These are phyloP conservation scores for Tachystola acroxantha DNA, from an alignment of 2,888 invertebrate genomes.

Conservation along the genomic window DNA sequence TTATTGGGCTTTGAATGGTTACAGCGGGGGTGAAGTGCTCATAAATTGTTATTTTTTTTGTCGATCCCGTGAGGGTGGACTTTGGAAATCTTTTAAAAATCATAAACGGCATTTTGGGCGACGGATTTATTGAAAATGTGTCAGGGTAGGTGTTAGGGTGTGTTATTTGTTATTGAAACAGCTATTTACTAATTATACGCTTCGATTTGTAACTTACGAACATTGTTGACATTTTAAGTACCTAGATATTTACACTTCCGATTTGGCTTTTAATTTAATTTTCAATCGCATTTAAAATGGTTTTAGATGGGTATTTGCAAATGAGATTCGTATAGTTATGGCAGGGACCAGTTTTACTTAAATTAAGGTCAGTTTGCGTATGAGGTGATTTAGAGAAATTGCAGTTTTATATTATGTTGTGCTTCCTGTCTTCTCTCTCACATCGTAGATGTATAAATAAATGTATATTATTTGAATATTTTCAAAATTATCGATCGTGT, in stretches of 20 bases:
- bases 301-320: no score
- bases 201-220: slow-evolving; percentile 23
- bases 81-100: slow-evolving; percentile 69
- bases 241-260: not conserved
- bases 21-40: slow-evolving; percentile 76
- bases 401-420: no score
- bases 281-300: not conserved
- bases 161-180: slow-evolving; percentile 33
- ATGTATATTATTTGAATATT: no score
- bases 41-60: slow-evolving; percentile 73
- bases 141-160: slow-evolving; percentile 49
- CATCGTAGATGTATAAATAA: no score
- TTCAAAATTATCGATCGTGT: no score
- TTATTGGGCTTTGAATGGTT: slow-evolving; percentile 76
- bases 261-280: not conserved
- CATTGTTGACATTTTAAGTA: not conserved
- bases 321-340: no score
- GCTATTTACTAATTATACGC: slow-evolving; percentile 64
- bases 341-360: no score
- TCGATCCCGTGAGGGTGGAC: slow-evolving; percentile 34
- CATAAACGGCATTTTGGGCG: slow-evolving; percentile 54
- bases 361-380: no score
- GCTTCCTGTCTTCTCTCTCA: no score
- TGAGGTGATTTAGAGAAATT: no score
- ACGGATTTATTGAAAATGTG: slow-evolving; percentile 57